These are phyloP conservation scores for Drosophila baimaii DNA, from an alignment of 1,140 invertebrate species.

Conservation along the genomic window DNA sequence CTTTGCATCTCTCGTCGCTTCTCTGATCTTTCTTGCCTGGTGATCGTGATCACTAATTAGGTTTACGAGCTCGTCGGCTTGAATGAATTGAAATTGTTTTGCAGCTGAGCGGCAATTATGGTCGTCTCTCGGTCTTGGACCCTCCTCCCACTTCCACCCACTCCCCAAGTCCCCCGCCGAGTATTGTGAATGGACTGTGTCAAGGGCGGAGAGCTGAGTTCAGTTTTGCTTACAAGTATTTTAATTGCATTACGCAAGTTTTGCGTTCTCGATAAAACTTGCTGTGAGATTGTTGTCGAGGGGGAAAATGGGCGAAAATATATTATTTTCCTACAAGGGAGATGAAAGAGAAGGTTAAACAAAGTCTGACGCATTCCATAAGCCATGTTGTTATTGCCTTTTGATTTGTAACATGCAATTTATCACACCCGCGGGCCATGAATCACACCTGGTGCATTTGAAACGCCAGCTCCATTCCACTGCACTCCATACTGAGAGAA, in stretches of 20 bases:
- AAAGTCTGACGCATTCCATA: conserved; percentile 35
- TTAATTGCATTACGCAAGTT: conserved; percentile 76
- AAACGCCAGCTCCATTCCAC: conserved; percentile 15
- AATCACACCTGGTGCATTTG: conserved; percentile 57
- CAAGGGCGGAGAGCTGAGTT: conserved; percentile 57
- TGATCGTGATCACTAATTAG: conserved; percentile 61
- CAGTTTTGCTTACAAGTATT: conserved; percentile 39
- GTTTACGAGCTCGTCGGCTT: conserved; percentile 58
- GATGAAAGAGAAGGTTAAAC: not conserved
- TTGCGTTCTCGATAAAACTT: conserved; percentile 60
- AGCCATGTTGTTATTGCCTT: conserved; percentile 8
- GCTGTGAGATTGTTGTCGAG: not conserved
- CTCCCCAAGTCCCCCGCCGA: not conserved
- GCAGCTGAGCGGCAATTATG: conserved; percentile 57
- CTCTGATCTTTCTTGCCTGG: conserved; percentile 16
- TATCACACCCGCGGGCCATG: conserved; percentile 58
- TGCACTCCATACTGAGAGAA: not conserved
- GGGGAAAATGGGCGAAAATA: not conserved
- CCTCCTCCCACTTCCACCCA: not conserved
- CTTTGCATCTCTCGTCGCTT: conserved; percentile 22
- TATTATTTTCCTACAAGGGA: not conserved
- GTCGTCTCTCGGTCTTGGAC: conserved; percentile 20
- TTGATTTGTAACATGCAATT: conserved; percentile 51
- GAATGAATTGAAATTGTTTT: conserved; percentile 77
- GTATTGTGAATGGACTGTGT: conserved; percentile 57